Percentiles rank a stretch among this genome's conserved stretches.
Conservation (phyloP, 2,797 vertebrate species). For the Ara ararauna region DNA sequence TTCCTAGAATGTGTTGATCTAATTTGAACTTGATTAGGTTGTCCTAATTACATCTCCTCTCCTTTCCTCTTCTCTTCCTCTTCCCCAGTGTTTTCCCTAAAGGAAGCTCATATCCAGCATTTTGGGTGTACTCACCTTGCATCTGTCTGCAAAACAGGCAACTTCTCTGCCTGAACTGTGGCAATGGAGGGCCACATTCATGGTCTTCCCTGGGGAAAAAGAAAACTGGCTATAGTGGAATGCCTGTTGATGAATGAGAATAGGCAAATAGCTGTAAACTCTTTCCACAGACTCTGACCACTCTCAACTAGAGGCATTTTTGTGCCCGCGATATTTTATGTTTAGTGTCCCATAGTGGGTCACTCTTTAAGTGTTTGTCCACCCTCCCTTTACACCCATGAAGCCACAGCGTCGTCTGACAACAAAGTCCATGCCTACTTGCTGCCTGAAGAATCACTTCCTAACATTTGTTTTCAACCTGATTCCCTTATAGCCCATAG, state of each 20-base stretch:
- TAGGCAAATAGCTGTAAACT: not conserved
- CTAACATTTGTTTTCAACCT: not conserved
- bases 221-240: not conserved
- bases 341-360: not conserved
- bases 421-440: not conserved
- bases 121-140: not conserved
- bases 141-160: not conserved
- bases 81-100: not conserved
- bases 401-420: not conserved
- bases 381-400: not conserved
- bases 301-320: not conserved
- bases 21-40: not conserved
- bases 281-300: not conserved
- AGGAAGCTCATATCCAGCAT: not conserved
- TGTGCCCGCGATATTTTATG: not conserved
- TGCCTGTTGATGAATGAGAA: not conserved
- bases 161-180: not conserved
- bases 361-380: not conserved
- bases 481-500: not conserved
- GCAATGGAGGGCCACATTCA: no score
- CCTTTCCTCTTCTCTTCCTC: not conserved
- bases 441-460: not conserved
- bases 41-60: not conserved
- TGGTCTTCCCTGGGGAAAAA: not conserved
- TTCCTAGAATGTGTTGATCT: not conserved